Evolutionary conservation across 1,140 invertebrate species (phyloP), one percentile per base, ranked within the genome.

Genomic region (Periplaneta americana): DNA sequence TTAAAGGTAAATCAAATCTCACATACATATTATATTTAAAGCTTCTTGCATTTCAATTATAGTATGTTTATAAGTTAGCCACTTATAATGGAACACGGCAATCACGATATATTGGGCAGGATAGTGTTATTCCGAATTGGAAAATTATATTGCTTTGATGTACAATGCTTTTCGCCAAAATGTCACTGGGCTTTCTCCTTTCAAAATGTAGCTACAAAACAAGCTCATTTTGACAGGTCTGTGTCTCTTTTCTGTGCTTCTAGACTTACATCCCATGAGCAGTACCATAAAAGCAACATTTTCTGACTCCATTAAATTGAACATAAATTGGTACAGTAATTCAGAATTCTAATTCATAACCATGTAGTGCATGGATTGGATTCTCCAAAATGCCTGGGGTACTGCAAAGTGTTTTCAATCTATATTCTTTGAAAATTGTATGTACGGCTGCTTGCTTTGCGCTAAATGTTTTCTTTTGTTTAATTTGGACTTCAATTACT

Each of bases 251-350:
- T 78, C 37, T 82, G 75, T 82, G 79, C 82, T 82, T 82, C 82
- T 82, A 82, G 82, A 82, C 75, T 78, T 35, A 74, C 82, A 82
- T 79, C 82, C 78, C 82, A 82, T 80, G 82, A 82, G 66, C 82
- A 82, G 82, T 82, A 82, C 82, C 33, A 75, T 82, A 75, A 82
- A 82, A 80, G 82, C 82, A 76, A 82, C 82, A 75, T 82, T 82
- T 82, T 82, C 82, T 74, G 82, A 82, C 82, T 82, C 82, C 82
- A 78, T 82, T 80, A 82, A 80, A 78, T 82, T 82, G 82, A 82
- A 80, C 82, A 82, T 82, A 80, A 82, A 82, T 82, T 82, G 82
- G 82, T 82, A 82, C 82, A 82, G 82, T 82, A 82, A 82, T n/a
- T 77, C 48, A 66, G 18, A 39, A 66, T 66, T 80, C n/a, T 80